Base-by-base conservation (phyloP, 2,888 invertebrate species). In the Thelaira solivaga region DNA sequence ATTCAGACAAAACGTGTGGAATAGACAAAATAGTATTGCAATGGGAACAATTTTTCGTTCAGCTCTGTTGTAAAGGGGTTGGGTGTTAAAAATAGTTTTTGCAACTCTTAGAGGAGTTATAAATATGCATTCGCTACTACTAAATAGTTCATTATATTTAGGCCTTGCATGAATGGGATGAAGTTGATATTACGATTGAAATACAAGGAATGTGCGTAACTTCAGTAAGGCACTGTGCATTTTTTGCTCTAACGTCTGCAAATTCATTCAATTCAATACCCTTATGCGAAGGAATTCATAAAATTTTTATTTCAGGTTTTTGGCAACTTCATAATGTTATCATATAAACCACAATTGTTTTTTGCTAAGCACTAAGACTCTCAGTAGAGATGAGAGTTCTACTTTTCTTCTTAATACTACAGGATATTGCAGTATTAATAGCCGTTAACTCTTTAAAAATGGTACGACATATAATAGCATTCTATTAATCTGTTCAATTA, bases 381-480 rank as follows among this genome's bases (percentile, higher is more conserved):
- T 67, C 67, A 0, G 55, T 67, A 4, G 36, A 67, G 11, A 67
- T 55, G 8, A 55, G 2, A 18, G 55, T n/a, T 13, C 13, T 51
- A n/a, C 1, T 2, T 0, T 51, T 31, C 11, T 18, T 51, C 0
- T 2, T 51, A 6, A 2, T 18, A 7, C 36, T 45, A 24, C 16
- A 22, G 2, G 31, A 13, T 16, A 55, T 45, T 5, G 34, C 55
- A 0, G 18, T 6, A 4, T 31, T n/a, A 13, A 67, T 55, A 1
- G 67, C 53, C 2, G 20, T 47, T 20, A 55, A 13, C 6, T 53
- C 67, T 2, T 43, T 4, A 4, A n/a, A 0, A 13, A 67, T 22
- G 2, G 45, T 67, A 13, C 16, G 13, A 34, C n/a, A n/a, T n/a
- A n/a, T n/a, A 22, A 43, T 4, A n/a, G 8, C 1, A 13, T 29